Conservation (phyloP, 2,113 vertebrate species). For the Brachyhypopomus gauderio region DNA sequence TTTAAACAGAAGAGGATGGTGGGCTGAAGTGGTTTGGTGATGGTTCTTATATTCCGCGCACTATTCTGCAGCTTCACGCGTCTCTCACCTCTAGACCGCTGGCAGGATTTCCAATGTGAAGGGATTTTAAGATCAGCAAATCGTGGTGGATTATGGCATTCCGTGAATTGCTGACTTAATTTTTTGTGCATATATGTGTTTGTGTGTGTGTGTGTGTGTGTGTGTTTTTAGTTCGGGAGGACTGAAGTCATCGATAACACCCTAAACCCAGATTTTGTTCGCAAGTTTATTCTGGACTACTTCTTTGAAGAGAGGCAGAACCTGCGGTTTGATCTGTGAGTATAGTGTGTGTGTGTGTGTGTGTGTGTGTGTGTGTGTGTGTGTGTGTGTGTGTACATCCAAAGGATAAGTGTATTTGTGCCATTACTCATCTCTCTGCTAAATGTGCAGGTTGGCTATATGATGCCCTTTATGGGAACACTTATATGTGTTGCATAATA, state of each 20-base stretch:
- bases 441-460: no score
- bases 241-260: conserved; percentile 99
- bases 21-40: no score
- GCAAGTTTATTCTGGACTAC: conserved; percentile 98
- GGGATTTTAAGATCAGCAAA: neutral
- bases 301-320: conserved; percentile 98
- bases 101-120: neutral
- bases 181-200: conserved; percentile 38
- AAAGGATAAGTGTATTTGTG: conserved; percentile 13
- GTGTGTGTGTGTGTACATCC: conserved; percentile 25
- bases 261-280: conserved; percentile 96
- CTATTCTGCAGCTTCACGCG: no score
- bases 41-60: no score
- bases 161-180: neutral
- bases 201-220: conserved; percentile 38
- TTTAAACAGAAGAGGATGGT: no score
- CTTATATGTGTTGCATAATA: no score
- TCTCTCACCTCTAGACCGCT: neutral
- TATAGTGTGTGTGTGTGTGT: conserved; percentile 42
- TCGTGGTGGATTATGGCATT: neutral
- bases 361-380: conserved; percentile 28
- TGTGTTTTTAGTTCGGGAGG: conserved; percentile 85
- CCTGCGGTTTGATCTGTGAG: conserved; percentile 96
- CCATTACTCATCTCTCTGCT: neutral
- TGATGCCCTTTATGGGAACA: no score